Evolutionary conservation across 2,797 vertebrate species (phyloP).

Genomic region (Hoplostethus mediterraneus): DNA sequence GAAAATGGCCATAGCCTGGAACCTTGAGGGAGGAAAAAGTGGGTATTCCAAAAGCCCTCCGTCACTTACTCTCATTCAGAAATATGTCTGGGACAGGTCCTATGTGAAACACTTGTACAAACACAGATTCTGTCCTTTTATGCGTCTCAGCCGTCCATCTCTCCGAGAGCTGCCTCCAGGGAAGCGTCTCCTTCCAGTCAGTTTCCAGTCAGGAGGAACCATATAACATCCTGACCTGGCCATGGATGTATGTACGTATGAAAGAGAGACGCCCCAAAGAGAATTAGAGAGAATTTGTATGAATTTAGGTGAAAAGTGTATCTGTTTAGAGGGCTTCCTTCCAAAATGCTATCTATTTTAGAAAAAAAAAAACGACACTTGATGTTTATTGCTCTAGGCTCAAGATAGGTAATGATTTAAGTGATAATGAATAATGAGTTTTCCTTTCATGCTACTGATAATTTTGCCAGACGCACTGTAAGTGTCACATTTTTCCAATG

Average conservation of each 20-base stretch:
- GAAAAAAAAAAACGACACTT: no score
- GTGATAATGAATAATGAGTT: background rate
- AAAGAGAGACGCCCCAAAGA: constrained; percentile 14
- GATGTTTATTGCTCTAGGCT: background rate
- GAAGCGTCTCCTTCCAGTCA: constrained; percentile 63
- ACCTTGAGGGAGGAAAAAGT: constrained; percentile 47
- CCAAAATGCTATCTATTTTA: no score
- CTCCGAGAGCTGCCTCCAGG: constrained; percentile 48
- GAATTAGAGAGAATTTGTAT: background rate
- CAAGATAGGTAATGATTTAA: background rate
- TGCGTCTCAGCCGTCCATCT: constrained; percentile 59
- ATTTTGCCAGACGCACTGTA: background rate
- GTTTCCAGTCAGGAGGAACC: constrained; percentile 63
- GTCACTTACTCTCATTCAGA: constrained; percentile 78
- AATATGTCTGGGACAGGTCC: constrained; percentile 71
- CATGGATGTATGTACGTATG: constrained; percentile 15
- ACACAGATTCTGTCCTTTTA: constrained; percentile 74
- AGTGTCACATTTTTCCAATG: background rate
- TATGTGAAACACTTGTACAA: constrained; percentile 79
- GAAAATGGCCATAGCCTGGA: constrained; percentile 44
- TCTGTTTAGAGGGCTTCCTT: background rate
- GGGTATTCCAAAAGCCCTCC: constrained; percentile 65
- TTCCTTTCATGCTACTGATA: background rate
- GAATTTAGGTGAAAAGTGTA: background rate
- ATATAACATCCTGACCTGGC: constrained; percentile 58